phyloP scores from a whole-genome alignment of 2,888 invertebrate species.

The Amiota communis region DNA sequence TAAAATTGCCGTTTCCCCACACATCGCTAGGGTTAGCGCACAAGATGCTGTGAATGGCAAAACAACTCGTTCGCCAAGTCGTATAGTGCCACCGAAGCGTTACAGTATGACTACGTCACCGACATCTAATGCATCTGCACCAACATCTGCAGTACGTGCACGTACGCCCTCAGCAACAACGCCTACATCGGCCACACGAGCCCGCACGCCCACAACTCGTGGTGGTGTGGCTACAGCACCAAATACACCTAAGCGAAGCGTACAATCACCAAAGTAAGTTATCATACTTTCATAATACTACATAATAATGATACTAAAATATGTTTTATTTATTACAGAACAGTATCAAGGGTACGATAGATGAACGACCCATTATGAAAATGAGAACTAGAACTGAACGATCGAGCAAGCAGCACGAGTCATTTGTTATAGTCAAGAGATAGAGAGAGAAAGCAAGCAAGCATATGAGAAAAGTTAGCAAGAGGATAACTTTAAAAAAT shows the following conservation, averaged over 20 bases:
- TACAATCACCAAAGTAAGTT: constrained; percentile 70
- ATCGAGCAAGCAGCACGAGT: constrained; percentile 31
- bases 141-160: constrained; percentile 24
- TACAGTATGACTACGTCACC: constrained; percentile 63
- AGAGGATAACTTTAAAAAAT: constrained; percentile 19
- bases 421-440: constrained; percentile 41
- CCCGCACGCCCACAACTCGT: constrained; percentile 68
- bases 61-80: constrained; percentile 71
- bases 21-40: constrained; percentile 65
- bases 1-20: constrained; percentile 61
- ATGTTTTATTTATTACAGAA: constrained; percentile 55
- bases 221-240: constrained; percentile 62
- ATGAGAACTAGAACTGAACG: constrained; percentile 33
- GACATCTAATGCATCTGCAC: constrained; percentile 1
- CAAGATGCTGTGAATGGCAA: constrained; percentile 58
- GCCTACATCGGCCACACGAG: constrained; percentile 53
- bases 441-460: not conserved
- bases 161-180: constrained; percentile 49
- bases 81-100: constrained; percentile 72
- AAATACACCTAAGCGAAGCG: constrained; percentile 72
- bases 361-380: constrained; percentile 29
- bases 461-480: constrained; percentile 1
- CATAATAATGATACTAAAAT: constrained; percentile 14
- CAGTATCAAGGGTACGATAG: constrained; percentile 69
- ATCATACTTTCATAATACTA: constrained; percentile 5